Evolutionary conservation across 2,113 vertebrate genomes (phyloP).

Genomic region (Chascanopsetta lugubris): DNA sequence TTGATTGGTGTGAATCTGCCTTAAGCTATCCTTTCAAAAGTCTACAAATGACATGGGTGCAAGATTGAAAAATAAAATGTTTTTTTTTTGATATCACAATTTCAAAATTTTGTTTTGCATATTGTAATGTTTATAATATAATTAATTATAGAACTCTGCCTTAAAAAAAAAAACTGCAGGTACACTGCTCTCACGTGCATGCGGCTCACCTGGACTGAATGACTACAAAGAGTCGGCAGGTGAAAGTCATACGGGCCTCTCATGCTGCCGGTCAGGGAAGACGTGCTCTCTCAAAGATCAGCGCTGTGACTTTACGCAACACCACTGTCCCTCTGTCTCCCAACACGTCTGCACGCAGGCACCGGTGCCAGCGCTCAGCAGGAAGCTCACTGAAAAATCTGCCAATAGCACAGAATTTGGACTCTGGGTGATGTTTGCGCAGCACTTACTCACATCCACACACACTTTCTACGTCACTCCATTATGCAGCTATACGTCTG

Average conservation of each 20-base stretch:
- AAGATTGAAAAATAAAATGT: too few relatives aligned
- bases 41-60: too few relatives aligned
- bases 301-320: slow-evolving; percentile 35
- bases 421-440: slow-evolving; percentile 58
- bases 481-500: slow-evolving; percentile 59
- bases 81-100: too few relatives aligned
- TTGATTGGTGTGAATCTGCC: too few relatives aligned
- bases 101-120: too few relatives aligned
- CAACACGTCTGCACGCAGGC: slow-evolving; percentile 45
- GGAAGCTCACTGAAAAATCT: slow-evolving; percentile 43
- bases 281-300: slow-evolving; percentile 30
- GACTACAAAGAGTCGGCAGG: not conserved
- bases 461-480: slow-evolving; percentile 57
- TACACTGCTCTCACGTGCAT: too few relatives aligned
- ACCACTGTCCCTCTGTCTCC: slow-evolving; percentile 38
- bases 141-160: too few relatives aligned
- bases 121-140: too few relatives aligned
- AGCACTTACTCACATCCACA: slow-evolving; percentile 66
- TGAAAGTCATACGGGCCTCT: too few relatives aligned
- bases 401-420: slow-evolving; percentile 48
- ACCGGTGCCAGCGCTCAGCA: slow-evolving; percentile 25
- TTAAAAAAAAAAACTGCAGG: too few relatives aligned
- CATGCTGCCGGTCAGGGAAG: not conserved
- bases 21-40: too few relatives aligned
- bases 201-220: too few relatives aligned